phyloP scores from a whole-genome alignment of 2,888 invertebrate genomes.

The Carterocephalus palaemon region DNA sequence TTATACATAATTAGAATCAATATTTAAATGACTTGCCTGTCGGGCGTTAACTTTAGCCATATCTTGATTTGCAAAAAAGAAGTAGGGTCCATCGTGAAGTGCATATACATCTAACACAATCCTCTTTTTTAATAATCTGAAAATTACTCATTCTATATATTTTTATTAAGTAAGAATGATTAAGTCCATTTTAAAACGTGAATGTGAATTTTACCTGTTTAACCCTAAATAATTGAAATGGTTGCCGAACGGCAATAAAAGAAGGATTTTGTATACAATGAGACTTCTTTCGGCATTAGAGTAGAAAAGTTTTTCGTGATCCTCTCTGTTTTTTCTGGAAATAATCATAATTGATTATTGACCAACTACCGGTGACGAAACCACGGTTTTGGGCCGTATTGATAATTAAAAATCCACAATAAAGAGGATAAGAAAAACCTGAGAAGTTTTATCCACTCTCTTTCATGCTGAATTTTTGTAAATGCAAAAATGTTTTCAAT shows the following conservation, averaged over 20 bases:
- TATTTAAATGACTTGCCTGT: conserved; percentile 50
- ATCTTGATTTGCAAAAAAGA: conserved; percentile 32
- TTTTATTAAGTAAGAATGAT: too few relatives aligned
- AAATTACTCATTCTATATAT: too few relatives aligned
- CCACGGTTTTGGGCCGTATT: neutral
- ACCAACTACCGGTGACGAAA: too few relatives aligned
- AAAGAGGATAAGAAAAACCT: conserved; percentile 18
- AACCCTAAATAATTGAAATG: conserved; percentile 30
- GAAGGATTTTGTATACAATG: conserved; percentile 34
- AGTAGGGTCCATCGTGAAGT: conserved; percentile 36
- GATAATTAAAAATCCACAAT: neutral
- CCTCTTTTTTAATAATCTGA: conserved; percentile 29
- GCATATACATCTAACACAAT: conserved; percentile 33
- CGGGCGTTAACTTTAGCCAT: conserved; percentile 45
- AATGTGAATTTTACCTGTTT: conserved; percentile 13
- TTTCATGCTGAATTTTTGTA: conserved; percentile 22
- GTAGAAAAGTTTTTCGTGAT: conserved; percentile 30
- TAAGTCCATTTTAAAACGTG: too few relatives aligned
- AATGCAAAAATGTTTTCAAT: conserved; percentile 16
- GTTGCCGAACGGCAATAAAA: conserved; percentile 31
- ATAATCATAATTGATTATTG: too few relatives aligned
- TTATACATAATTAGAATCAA: too few relatives aligned
- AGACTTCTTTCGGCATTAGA: conserved; percentile 34
- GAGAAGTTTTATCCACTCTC: conserved; percentile 28
- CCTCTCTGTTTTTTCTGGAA: too few relatives aligned